Evolutionary conservation across 1,140 invertebrate genomes (phyloP), one percentile per base, ranked within the genome.

Genomic region (Mactra quadrangularis): DNA sequence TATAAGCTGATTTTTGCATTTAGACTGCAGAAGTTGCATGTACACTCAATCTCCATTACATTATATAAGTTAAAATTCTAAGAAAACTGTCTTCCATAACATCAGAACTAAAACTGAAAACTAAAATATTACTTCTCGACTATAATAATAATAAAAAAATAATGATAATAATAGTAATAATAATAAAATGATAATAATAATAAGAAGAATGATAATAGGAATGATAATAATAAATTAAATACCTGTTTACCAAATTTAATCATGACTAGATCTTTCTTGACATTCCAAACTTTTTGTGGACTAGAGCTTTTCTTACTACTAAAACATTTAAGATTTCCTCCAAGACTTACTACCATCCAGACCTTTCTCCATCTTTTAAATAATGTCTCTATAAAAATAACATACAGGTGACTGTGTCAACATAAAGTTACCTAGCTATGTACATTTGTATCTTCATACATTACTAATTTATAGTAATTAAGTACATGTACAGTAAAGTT

Each of bases 331-430:
- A 86, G 76, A 13, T 83, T 64, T n/a, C 86, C 85, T 0, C 86
- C 86, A 19, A 85, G 70, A 59, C 84, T 85, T 19, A 87, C 77
- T 19, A 85, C 82, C 22, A 87, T 41, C 83, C 83, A 87, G 25
- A 70, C 75, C 45, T 78, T 84, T 45, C 84, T 87, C 86, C 86
- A 87, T 53, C 77, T 83, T 50, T 82, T 82, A 35, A 87, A 87
- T 38, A 87, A 82, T 0, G 86, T 78, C 52, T 85, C 86, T 87
- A 22, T 22, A 84, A 79, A 25, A 29, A 53, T n/a, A 55, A 55
- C 17, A 55, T 4, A 55, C 9, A 55, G 25, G 27, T 6, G 31
- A 27, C 27, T 6, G 31, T 6, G 25, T 6, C 3, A 53, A 7
- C 19, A 19, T 53, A 53, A 22, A 3, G 19, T 3, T 19, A 53